These are phyloP conservation scores for Chaunax sp. DNA, from an alignment of 2,797 vertebrate genomes.

Conservation along the genomic window DNA sequence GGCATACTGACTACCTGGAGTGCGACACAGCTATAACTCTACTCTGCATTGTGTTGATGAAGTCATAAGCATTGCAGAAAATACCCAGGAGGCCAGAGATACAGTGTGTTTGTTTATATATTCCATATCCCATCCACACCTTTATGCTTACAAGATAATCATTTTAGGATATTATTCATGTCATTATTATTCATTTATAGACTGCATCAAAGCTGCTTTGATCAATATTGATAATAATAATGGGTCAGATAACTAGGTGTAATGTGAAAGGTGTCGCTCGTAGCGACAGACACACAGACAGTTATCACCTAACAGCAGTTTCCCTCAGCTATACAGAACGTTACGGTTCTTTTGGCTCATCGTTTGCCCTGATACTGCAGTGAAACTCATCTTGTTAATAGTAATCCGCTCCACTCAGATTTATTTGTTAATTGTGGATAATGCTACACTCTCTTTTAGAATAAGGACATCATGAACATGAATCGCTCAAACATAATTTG, in stretches of 20 bases:
- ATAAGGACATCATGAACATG: background rate
- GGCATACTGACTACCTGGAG: background rate
- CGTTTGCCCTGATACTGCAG: too few relatives aligned
- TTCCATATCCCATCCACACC: background rate
- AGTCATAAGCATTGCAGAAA: too few relatives aligned
- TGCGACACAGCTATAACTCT: background rate
- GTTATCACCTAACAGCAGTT: too few relatives aligned
- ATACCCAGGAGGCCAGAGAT: too few relatives aligned
- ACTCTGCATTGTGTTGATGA: too few relatives aligned
- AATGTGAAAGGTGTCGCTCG: too few relatives aligned
- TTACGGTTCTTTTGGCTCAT: too few relatives aligned
- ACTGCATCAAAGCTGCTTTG: constrained; percentile 2
- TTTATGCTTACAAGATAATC: background rate
- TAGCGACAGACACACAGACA: too few relatives aligned
- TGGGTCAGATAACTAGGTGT: background rate
- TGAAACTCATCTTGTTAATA: too few relatives aligned
- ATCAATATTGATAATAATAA: background rate
- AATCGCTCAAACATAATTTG: background rate
- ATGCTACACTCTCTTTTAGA: background rate
- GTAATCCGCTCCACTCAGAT: too few relatives aligned
- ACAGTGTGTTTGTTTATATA: background rate
- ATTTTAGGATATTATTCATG: background rate
- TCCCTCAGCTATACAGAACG: too few relatives aligned
- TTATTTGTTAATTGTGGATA: background rate
- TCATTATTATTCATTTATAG: background rate